Conservation (phyloP, 2,888 invertebrate genomes). For the Patella depressa region DNA sequence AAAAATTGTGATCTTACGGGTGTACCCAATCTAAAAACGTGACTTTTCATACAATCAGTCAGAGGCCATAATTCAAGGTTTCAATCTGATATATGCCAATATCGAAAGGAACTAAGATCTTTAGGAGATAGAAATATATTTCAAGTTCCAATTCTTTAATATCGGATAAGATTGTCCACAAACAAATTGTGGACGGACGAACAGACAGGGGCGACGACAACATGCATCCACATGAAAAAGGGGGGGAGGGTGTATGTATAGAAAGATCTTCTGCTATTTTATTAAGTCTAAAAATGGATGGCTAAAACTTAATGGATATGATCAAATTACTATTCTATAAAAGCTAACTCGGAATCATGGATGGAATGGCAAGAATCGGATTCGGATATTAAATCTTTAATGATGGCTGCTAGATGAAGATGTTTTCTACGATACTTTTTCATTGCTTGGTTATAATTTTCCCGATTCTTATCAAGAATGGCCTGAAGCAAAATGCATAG, state of each 20-base stretch:
- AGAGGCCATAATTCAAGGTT: too few relatives aligned
- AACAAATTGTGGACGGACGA: too few relatives aligned
- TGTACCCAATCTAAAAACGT: background rate
- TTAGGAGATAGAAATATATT: too few relatives aligned
- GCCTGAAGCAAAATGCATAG: conserved; percentile 8
- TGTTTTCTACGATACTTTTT: conserved; percentile 25
- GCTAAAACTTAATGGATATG: background rate
- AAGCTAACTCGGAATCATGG: conserved; percentile 32
- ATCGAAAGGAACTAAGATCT: too few relatives aligned
- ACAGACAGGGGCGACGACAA: too few relatives aligned
- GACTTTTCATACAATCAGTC: too few relatives aligned
- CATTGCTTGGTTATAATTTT: conserved; percentile 21
- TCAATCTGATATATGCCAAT: too few relatives aligned
- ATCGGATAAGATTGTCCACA: too few relatives aligned
- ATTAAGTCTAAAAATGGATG: background rate
- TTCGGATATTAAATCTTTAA: conserved; percentile 28
- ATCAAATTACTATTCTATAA: conserved; percentile 17
- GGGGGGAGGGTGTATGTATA: too few relatives aligned
- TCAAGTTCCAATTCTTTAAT: too few relatives aligned
- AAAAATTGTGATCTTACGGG: too few relatives aligned
- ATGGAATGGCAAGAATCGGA: conserved; percentile 29
- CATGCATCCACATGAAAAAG: too few relatives aligned
- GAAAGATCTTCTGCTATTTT: background rate
- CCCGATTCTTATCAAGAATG: conserved; percentile 21
- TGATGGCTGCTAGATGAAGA: conserved; percentile 22